Evolutionary conservation across 2,797 vertebrate species (phyloP), one percentile per base, ranked within the genome.

Genomic region (Diglossa cyanea): DNA sequence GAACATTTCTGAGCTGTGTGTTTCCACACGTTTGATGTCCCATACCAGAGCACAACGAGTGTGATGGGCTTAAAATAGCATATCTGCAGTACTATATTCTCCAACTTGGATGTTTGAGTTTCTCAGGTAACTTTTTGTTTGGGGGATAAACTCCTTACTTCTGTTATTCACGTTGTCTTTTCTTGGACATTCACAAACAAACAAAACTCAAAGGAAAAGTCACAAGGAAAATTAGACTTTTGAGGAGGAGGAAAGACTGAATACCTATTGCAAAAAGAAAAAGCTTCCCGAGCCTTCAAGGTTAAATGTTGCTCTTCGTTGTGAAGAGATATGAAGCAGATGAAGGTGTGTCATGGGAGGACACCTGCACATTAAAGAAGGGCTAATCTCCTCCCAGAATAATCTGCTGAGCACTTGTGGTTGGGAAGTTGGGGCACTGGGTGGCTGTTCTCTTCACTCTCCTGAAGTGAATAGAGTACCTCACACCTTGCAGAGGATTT

Each of bases 1-100:
- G 7, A 83, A 30, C 48, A 39, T 66, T 44, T 86, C 40, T 82
- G 65, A 86, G 13, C 28, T 81, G 10, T 75, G 65, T 71, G 50
- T 84, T 86, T 86, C 65, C 3, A 7, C 33, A 47, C 31, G 35
- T 25, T 78, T 66, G 42, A 35, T 75, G 40, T 21, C 39, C 50
- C 0, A 0, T 60, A 62, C 14, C 33, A 68, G 39, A 65, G 31
- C 13, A 35, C 47, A 57, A 42, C 1, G 2, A 37, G 6, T 53
- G 35, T 4, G 10, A 80, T 60, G 25, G 33, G 5, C 18, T 73
- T 84, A 42, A 79, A 78, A 48, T 53, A 54, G 24, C 6, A 3
- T 28, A n/a, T 63, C 37, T 73, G 10, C 40, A 70, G 31, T 40
- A 39, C 30, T 77, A 1, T 23, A 50, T 86, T 92, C 24, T 85